These are phyloP conservation scores for Rhagium mordax DNA, from an alignment of 2,888 invertebrate species.

Conservation along the genomic window DNA sequence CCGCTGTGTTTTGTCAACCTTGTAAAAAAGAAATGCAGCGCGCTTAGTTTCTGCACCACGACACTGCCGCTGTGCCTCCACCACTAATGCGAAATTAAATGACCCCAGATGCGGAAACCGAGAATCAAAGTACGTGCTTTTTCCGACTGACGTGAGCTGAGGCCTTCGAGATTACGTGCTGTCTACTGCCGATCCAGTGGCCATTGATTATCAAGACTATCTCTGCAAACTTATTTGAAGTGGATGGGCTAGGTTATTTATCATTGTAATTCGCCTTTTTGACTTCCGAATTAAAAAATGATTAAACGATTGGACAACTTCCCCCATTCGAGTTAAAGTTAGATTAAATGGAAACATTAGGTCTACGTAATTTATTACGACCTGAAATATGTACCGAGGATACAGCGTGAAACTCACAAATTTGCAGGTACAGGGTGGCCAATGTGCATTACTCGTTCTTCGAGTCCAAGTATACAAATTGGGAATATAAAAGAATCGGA, in stretches of 20 bases:
- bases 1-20: background rate
- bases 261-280: conserved; percentile 34
- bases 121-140: conserved; percentile 44
- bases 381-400: background rate
- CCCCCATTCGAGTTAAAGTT: background rate
- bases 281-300: conserved; percentile 35
- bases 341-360: conserved; percentile 12
- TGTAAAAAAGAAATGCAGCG: conserved; percentile 14
- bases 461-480: too few relatives aligned
- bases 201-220: conserved; percentile 46
- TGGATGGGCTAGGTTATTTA: conserved; percentile 29
- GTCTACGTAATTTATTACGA: background rate
- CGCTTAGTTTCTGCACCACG: conserved; percentile 17
- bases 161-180: conserved; percentile 45
- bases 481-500: too few relatives aligned
- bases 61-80: conserved; percentile 15
- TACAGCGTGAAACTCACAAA: background rate
- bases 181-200: conserved; percentile 44
- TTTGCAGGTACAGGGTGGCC: background rate
- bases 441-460: too few relatives aligned
- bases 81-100: conserved; percentile 55
- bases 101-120: conserved; percentile 52
- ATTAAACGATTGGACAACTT: conserved; percentile 33
- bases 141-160: conserved; percentile 42
- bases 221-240: conserved; percentile 15